Conservation (phyloP, 30 jellyfish, hydroid and myxozoan species). For the Catostylus mosaicus region DNA sequence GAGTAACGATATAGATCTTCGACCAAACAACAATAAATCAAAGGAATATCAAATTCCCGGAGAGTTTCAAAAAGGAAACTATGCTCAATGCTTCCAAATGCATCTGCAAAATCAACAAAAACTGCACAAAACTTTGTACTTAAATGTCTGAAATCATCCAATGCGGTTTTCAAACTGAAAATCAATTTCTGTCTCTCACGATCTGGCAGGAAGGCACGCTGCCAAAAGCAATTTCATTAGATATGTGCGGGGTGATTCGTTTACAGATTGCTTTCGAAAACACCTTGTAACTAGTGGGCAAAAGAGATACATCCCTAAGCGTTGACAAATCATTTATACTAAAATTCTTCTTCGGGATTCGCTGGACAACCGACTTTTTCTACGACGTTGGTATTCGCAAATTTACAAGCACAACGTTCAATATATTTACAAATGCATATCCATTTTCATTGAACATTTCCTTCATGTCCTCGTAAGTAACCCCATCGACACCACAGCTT, state of each 20-base stretch:
- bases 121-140: constrained; percentile 1
- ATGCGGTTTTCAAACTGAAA: too few relatives aligned
- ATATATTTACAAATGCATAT: constrained; percentile 11
- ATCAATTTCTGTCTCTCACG: too few relatives aligned
- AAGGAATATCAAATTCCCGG: neutral
- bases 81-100: constrained; percentile 9
- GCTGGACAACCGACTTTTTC: neutral
- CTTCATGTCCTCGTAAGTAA: constrained; percentile 25
- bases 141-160: neutral
- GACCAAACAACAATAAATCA: neutral
- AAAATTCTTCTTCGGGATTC: too few relatives aligned
- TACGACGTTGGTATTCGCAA: neutral
- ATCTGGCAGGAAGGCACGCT: too few relatives aligned
- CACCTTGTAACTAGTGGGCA: too few relatives aligned
- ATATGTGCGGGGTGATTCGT: too few relatives aligned
- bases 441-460: constrained; percentile 21
- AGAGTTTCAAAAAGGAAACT: neutral
- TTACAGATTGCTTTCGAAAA: too few relatives aligned
- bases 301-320: too few relatives aligned
- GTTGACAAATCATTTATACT: too few relatives aligned
- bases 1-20: constrained; percentile 26
- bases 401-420: too few relatives aligned
- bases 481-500: constrained; percentile 45
- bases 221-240: too few relatives aligned
- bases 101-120: constrained; percentile 5